phyloP scores from a whole-genome alignment of 1,140 invertebrate species.

The Neomicropteryx cornuta region DNA sequence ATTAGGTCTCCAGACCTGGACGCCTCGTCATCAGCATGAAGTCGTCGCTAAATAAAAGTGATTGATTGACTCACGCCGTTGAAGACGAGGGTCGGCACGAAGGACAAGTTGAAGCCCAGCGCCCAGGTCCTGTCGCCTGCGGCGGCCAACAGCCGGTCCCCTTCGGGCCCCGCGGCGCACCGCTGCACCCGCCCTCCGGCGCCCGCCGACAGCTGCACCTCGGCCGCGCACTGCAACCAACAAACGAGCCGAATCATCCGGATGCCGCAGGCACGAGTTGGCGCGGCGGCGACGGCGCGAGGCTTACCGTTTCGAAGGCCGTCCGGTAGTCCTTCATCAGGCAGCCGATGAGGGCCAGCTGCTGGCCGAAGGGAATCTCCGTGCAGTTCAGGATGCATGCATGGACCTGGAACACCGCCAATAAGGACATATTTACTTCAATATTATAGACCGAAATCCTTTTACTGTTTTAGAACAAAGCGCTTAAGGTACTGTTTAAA shows the following conservation, averaged over 20 bases:
- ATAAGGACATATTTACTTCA: conserved; percentile 4
- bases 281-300: background rate
- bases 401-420: conserved; percentile 36
- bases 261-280: too few species aligned
- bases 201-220: conserved; percentile 16
- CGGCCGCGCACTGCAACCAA: too few species aligned
- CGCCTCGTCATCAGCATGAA: too few species aligned
- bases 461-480: too few species aligned
- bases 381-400: conserved; percentile 36
- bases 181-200: conserved; percentile 18
- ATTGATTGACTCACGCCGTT: conserved; percentile 29
- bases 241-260: too few species aligned
- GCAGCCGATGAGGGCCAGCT: conserved; percentile 19
- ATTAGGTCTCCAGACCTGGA: too few species aligned
- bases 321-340: conserved; percentile 15
- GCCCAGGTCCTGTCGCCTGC: conserved; percentile 35
- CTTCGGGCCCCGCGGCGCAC: conserved; percentile 25
- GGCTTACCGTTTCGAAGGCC: conserved; percentile 10
- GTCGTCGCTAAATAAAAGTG: too few species aligned
- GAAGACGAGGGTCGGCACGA: conserved; percentile 42
- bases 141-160: conserved; percentile 29
- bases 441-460: background rate
- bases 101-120: conserved; percentile 29
- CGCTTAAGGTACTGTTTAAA: too few species aligned
- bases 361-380: conserved; percentile 18